Conservation (phyloP, 2,888 invertebrate genomes). For the Arrhopalites spinosus region DNA sequence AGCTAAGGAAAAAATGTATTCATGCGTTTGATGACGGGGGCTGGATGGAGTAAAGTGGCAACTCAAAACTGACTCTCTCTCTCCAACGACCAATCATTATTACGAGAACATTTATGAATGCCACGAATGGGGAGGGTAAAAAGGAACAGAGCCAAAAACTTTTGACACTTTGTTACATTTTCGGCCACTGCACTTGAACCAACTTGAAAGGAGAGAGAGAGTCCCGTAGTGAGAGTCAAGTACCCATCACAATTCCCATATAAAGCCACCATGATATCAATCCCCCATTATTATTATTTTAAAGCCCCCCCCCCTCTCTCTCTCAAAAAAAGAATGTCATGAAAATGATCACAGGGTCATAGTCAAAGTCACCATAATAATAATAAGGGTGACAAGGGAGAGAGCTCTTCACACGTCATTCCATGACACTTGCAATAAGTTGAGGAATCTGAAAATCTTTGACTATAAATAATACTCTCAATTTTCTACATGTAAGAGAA, state of each 20-base stretch:
- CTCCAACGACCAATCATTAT: conserved; percentile 30
- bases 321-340: no score
- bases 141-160: conserved; percentile 18
- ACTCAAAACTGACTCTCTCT: background rate
- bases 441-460: no score
- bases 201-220: no score
- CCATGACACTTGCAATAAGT: background rate
- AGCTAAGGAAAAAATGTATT: conserved; percentile 11
- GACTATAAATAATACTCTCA: no score
- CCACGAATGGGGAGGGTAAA: conserved; percentile 26
- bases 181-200: background rate
- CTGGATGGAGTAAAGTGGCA: conserved; percentile 20
- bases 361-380: background rate
- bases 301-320: no score
- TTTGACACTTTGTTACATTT: conserved; percentile 24
- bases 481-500: no score
- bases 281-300: no score
- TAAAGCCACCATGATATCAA: no score
- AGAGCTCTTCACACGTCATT: background rate
- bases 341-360: background rate
- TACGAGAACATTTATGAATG: conserved; percentile 30
- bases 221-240: no score
- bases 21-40: conserved; percentile 30
- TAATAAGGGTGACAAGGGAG: background rate
- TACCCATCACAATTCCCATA: no score